phyloP scores from a whole-genome alignment of 1,140 invertebrate genomes.

The Aphidius ervi region DNA sequence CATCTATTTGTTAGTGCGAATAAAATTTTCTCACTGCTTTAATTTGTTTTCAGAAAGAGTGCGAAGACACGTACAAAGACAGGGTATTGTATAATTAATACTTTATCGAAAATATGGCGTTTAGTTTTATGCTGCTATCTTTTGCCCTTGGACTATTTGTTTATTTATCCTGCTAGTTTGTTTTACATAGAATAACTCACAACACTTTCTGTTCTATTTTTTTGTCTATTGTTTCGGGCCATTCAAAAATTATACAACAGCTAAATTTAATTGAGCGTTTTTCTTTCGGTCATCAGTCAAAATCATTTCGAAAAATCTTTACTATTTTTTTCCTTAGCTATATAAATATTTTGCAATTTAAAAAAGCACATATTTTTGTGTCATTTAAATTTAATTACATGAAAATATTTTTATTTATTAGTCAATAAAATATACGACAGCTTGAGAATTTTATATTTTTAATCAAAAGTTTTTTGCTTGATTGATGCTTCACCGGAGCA shows the following conservation, averaged over 20 bases:
- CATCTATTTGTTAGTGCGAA: background rate
- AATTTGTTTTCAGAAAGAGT: constrained; percentile 73
- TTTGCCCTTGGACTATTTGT: constrained; percentile 42
- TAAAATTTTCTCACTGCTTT: constrained; percentile 44
- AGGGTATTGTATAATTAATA: constrained; percentile 68
- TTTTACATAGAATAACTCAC: constrained; percentile 33
- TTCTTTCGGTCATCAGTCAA: too few relatives aligned
- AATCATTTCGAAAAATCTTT: constrained; percentile 23
- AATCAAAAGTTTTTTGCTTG: too few relatives aligned
- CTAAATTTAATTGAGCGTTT: background rate
- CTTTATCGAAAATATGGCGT: constrained; percentile 53
- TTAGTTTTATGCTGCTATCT: constrained; percentile 50
- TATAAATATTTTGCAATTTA: too few relatives aligned
- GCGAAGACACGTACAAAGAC: constrained; percentile 75
- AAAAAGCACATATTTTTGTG: too few relatives aligned
- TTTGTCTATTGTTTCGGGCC: background rate
- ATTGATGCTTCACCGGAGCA: too few relatives aligned
- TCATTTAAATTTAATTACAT: too few relatives aligned
- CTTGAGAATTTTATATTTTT: too few relatives aligned
- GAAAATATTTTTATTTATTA: too few relatives aligned
- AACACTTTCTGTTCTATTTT: constrained; percentile 37
- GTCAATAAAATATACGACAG: too few relatives aligned
- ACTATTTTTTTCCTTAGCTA: constrained; percentile 23
- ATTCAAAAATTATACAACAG: background rate
- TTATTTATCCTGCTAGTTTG: background rate